Base-by-base conservation (phyloP, 2,797 vertebrate species). In the Etheostoma perlongum region DNA sequence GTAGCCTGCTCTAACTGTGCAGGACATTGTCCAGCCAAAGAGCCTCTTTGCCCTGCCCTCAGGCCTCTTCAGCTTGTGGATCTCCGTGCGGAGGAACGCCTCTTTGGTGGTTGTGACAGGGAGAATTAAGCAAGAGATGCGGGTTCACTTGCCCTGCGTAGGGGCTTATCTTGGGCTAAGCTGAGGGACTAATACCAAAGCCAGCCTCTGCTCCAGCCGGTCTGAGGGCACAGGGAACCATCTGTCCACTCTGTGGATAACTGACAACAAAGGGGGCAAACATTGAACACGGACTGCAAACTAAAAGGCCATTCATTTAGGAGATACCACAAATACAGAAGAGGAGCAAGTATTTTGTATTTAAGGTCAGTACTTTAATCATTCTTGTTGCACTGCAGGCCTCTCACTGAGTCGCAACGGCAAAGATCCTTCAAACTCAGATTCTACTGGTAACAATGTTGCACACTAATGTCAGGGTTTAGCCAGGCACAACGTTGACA, bases 101-200 rank as follows among this genome's bases (percentile, higher is more conserved):
- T 95, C 95, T 95, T 94, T 93, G 92, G 93, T 95, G 93, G 93
- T 93, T 93, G 93, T 95, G 96, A 96, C 95, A 96, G 94, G 93
- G 94, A 94, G 94, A 94, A 96, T 95, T 97, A 96, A 93, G 89
- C 89, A 89, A 92, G 94, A 93, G 94, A 94, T 93, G 94, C 75
- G 87, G 95, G 94, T 92, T 93, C 93, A 87, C 94, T 94, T 94
- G 91, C 94, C 92, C 94, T 96, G 92, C 86, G 91, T 92, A 95
- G 93, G 88, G 92, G 96, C 90, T 96, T 95, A 96, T 96, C 95
- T 94, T 90, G 92, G 94, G 95, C 94, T 96, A 96, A 96, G 93
- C 94, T 94, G 94, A 94, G 88, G 93, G 90, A 93, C 91, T 94
- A 94, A 93, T 89, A 94, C 93, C 92, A 95, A 92, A 93, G 94